Evolutionary conservation across 2,797 vertebrate species (phyloP).

Genomic region (Trichosurus vulpecula): DNA sequence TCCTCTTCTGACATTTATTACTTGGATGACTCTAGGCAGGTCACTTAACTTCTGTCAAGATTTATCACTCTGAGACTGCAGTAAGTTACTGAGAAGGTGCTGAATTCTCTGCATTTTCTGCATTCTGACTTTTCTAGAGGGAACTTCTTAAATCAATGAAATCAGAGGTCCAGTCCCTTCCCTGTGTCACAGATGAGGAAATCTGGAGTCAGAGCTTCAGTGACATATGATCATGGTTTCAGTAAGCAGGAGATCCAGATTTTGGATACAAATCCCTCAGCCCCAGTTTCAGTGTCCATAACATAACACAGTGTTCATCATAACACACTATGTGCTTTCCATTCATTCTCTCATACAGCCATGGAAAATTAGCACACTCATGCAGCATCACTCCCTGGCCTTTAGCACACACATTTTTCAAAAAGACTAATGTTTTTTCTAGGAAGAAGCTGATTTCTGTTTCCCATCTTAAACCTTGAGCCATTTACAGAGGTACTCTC

Average conservation of each 20-base stretch:
- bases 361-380: background rate
- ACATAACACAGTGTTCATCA: background rate
- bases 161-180: background rate
- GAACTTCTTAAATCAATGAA: background rate
- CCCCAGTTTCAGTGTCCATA: background rate
- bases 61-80: background rate
- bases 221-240: background rate
- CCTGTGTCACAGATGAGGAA: background rate
- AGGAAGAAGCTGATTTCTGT: background rate
- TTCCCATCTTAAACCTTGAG: background rate
- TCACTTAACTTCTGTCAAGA: background rate
- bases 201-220: background rate
- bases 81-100: background rate
- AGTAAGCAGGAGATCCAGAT: background rate
- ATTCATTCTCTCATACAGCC: background rate
- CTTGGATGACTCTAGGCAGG: background rate
- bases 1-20: background rate
- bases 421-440: background rate
- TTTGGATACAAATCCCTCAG: background rate
- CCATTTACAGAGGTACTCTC: background rate
- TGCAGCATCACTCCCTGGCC: background rate
- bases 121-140: background rate
- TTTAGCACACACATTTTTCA: background rate
- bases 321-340: background rate
- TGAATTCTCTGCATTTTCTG: no score